Evolutionary conservation across 2,113 vertebrate species (phyloP).

Genomic region (Paramormyrops kingsleyae): DNA sequence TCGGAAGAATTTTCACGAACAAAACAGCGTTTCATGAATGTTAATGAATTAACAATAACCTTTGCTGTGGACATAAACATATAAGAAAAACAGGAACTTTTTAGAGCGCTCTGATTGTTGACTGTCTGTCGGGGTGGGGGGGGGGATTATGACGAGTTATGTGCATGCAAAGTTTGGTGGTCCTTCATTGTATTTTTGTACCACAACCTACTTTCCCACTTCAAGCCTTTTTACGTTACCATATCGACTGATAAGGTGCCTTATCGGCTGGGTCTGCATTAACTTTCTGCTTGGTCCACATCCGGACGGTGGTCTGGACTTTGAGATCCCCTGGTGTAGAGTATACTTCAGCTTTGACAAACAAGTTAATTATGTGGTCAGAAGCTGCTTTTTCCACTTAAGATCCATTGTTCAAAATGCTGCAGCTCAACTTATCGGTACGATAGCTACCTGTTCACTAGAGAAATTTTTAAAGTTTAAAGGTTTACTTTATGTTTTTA

Average conservation of each 20-base stretch:
- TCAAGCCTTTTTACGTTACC: background rate
- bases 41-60: background rate
- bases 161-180: background rate
- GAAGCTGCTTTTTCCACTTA: background rate
- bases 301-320: background rate
- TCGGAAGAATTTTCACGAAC: background rate
- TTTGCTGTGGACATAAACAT: background rate
- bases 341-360: no score
- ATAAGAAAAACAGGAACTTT: background rate
- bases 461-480: no score
- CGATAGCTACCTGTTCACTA: no score
- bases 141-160: no score
- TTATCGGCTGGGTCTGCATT: background rate
- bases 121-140: background rate
- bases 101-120: background rate
- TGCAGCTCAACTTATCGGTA: background rate
- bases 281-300: background rate
- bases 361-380: background rate
- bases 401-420: background rate
- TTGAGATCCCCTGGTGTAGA: background rate
- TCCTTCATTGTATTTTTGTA: background rate
- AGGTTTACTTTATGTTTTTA: background rate
- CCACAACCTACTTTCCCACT: background rate
- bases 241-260: background rate
- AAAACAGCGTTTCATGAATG: background rate